Percentiles rank a stretch among this genome's conserved stretches.
Evolutionary conservation across 2,888 invertebrate genomes (phyloP).

Genomic region (Notodonta dromedarius): DNA sequence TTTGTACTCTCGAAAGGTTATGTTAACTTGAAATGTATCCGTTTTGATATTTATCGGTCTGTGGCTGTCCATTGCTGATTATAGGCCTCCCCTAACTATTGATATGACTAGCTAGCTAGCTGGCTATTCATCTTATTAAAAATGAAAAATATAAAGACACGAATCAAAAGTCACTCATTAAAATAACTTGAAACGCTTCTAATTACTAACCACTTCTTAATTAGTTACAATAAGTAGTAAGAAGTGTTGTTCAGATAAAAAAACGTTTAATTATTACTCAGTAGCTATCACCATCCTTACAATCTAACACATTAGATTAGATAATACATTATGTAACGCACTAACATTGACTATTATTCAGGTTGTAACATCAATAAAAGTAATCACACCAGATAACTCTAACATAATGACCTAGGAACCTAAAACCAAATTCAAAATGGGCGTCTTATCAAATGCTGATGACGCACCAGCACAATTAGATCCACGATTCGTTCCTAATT

Average conservation of each 20-base stretch:
- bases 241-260: background rate
- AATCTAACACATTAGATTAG: background rate
- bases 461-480: slow-evolving; percentile 33
- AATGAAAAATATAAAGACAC: too few species aligned
- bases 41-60: too few species aligned
- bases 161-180: too few species aligned
- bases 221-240: too few species aligned
- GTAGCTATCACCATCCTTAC: background rate
- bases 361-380: slow-evolving; percentile 20
- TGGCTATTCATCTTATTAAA: too few species aligned
- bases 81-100: too few species aligned
- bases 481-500: slow-evolving; percentile 20
- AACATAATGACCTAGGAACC: slow-evolving; percentile 38
- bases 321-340: background rate
- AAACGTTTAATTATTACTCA: background rate
- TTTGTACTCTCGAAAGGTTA: too few species aligned
- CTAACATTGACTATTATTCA: background rate
- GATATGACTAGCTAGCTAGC: too few species aligned
- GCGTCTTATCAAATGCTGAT: slow-evolving; percentile 45
- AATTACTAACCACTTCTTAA: too few species aligned
- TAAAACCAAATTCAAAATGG: slow-evolving; percentile 46
- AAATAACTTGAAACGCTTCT: too few species aligned
- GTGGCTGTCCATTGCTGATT: too few species aligned
- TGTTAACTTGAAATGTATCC: too few species aligned
- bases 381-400: slow-evolving; percentile 18